Conservation (phyloP, 2,888 invertebrate genomes). For the Melikaiella ostensackeni region DNA sequence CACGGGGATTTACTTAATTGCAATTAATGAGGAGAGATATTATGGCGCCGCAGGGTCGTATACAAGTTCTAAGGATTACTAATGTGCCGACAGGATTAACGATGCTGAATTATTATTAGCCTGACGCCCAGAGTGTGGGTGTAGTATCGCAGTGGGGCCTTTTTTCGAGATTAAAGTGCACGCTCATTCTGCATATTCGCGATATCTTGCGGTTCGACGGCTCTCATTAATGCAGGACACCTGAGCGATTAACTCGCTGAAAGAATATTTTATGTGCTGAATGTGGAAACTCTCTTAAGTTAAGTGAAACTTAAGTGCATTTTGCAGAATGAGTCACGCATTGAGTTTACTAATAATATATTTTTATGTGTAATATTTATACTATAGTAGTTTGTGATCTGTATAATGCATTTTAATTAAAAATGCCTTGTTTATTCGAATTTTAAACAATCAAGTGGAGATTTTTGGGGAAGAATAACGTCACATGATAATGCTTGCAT, state of each 20-base stretch:
- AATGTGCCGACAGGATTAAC: slow-evolving; percentile 75
- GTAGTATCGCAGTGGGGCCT: slow-evolving; percentile 25
- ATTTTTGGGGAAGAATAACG: neutral
- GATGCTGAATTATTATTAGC: slow-evolving; percentile 73
- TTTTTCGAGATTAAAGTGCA: slow-evolving; percentile 30
- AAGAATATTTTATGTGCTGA: neutral
- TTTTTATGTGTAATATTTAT: too few species aligned
- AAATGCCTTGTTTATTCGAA: neutral
- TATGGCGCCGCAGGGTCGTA: slow-evolving; percentile 67
- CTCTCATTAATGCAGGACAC: slow-evolving; percentile 30
- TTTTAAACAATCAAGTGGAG: neutral
- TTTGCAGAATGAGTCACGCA: neutral
- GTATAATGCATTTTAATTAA: too few species aligned
- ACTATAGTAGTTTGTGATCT: too few species aligned
- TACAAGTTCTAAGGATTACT: slow-evolving; percentile 71
- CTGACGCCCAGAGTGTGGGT: slow-evolving; percentile 53
- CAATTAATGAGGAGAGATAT: slow-evolving; percentile 77
- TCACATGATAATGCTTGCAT: slow-evolving; percentile 43
- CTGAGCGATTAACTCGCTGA: slow-evolving; percentile 31
- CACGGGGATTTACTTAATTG: slow-evolving; percentile 75
- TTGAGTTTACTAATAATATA: too few species aligned
- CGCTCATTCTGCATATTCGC: slow-evolving; percentile 31
- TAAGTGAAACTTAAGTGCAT: slow-evolving; percentile 1
- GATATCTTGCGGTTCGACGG: slow-evolving; percentile 34
- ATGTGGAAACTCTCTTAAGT: neutral